A percentile compares a stretch with the other conserved stretches of the same genome.
Conservation (phyloP, 2,888 invertebrate species). For the Habrosyne pyritoides region DNA sequence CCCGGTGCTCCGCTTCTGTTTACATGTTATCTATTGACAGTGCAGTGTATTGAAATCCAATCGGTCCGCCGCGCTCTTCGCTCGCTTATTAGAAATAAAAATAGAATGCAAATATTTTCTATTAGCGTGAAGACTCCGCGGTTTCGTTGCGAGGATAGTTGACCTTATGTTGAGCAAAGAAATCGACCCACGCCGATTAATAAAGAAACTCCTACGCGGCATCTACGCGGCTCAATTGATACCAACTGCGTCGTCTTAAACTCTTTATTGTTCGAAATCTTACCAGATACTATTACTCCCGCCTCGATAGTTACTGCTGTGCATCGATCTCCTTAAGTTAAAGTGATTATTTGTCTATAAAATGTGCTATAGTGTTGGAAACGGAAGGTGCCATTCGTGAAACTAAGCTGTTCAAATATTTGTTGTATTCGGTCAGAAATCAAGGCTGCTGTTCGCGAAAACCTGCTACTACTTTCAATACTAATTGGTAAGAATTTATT, state of each 20-base stretch:
- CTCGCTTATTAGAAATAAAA: slow-evolving; percentile 47
- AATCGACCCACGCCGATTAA: slow-evolving; percentile 74
- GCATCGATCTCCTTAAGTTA: slow-evolving; percentile 13
- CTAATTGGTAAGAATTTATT: slow-evolving; percentile 36
- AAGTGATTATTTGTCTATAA: slow-evolving; percentile 13
- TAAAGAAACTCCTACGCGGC: slow-evolving; percentile 76
- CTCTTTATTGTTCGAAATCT: slow-evolving; percentile 57
- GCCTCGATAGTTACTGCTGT: slow-evolving; percentile 30
- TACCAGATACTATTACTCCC: slow-evolving; percentile 40
- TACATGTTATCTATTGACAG: slow-evolving; percentile 58
- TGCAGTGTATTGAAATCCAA: slow-evolving; percentile 30
- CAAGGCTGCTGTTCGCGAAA: slow-evolving; percentile 51
- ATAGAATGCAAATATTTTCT: slow-evolving; percentile 46
- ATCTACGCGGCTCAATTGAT: slow-evolving; percentile 28
- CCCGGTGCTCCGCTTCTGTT: slow-evolving; percentile 69
- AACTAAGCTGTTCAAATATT: slow-evolving; percentile 31
- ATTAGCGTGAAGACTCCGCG: slow-evolving; percentile 47
- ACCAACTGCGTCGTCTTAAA: slow-evolving; percentile 55
- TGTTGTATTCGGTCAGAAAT: slow-evolving; percentile 43
- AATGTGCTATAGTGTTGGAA: neutral
- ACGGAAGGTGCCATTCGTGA: slow-evolving; percentile 9
- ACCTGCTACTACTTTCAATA: slow-evolving; percentile 30
- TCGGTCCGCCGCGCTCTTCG: slow-evolving; percentile 42
- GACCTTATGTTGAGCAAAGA: slow-evolving; percentile 71
- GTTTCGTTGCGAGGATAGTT: slow-evolving; percentile 52